phyloP scores from a whole-genome alignment of 2,888 invertebrate genomes.

The Agriopis marginaria region DNA sequence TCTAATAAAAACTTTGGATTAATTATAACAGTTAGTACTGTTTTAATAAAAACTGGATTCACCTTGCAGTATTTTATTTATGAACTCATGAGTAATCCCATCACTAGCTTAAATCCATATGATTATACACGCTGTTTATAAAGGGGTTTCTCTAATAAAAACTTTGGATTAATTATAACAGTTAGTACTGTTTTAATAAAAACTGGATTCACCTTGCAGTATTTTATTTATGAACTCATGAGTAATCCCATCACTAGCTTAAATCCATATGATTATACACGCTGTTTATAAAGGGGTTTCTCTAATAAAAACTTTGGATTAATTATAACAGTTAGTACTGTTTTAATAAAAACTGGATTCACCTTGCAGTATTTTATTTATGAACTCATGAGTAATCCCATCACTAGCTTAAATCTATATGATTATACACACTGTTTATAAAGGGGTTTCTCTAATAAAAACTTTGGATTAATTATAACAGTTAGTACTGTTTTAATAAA shows the following conservation, averaged over 20 bases:
- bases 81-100: slow-evolving; percentile 19
- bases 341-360: too few relatives aligned
- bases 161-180: slow-evolving; percentile 82
- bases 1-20: slow-evolving; percentile 79
- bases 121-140: slow-evolving; percentile 73
- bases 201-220: too few relatives aligned
- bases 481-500: background rate
- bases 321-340: slow-evolving; percentile 65
- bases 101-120: slow-evolving; percentile 70
- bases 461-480: slow-evolving; percentile 75
- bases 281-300: slow-evolving; percentile 66
- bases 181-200: too few relatives aligned
- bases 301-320: slow-evolving; percentile 79
- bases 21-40: slow-evolving; percentile 65
- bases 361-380: too few relatives aligned
- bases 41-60: background rate
- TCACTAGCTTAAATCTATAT: slow-evolving; percentile 70
- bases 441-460: slow-evolving; percentile 77
- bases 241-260: too few relatives aligned
- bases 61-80: background rate
- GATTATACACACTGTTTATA: slow-evolving; percentile 73
- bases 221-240: too few relatives aligned
- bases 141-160: slow-evolving; percentile 77
- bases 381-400: slow-evolving; percentile 18
- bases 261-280: slow-evolving; percentile 80